These are phyloP conservation scores for Channallabes apus DNA, from an alignment of 2,797 vertebrate species.

Conservation along the genomic window DNA sequence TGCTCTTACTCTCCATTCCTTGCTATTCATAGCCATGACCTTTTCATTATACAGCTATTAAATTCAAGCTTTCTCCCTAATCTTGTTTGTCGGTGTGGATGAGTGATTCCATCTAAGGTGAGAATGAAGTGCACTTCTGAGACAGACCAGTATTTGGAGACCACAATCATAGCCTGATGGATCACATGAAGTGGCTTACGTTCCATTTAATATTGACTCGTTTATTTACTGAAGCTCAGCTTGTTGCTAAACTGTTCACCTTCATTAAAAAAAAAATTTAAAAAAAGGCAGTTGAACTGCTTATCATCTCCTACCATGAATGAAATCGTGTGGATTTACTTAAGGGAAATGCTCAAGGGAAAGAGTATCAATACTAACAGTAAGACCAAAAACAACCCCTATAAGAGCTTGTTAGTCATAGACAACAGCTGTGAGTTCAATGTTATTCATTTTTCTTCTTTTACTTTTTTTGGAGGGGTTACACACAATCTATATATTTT, in stretches of 20 bases:
- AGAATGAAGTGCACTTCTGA: slow-evolving; percentile 21
- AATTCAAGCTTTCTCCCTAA: slow-evolving; percentile 30
- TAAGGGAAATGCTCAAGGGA: neutral
- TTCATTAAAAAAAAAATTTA: neutral
- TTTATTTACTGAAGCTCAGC: neutral
- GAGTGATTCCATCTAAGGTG: slow-evolving; percentile 34
- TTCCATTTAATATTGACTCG: slow-evolving; percentile 3
- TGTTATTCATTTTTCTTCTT: neutral
- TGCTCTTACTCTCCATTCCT: slow-evolving; percentile 12
- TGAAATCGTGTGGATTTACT: neutral
- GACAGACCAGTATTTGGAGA: slow-evolving; percentile 7
- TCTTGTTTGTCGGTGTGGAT: slow-evolving; percentile 32
- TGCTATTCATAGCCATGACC: slow-evolving; percentile 48
- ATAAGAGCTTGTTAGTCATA: slow-evolving; percentile 4
- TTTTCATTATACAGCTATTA: slow-evolving; percentile 52
- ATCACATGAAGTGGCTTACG: neutral
- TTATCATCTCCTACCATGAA: neutral
- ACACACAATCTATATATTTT: too few relatives aligned
- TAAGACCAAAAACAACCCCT: neutral
- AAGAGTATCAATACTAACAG: neutral
- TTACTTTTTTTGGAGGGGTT: neutral
- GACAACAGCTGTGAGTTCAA: neutral
- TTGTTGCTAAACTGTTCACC: neutral
- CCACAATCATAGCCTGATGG: neutral
- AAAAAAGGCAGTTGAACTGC: neutral